These are phyloP conservation scores for Barypeithes pellucidus DNA, from an alignment of 2,888 invertebrate species.

Conservation along the genomic window DNA sequence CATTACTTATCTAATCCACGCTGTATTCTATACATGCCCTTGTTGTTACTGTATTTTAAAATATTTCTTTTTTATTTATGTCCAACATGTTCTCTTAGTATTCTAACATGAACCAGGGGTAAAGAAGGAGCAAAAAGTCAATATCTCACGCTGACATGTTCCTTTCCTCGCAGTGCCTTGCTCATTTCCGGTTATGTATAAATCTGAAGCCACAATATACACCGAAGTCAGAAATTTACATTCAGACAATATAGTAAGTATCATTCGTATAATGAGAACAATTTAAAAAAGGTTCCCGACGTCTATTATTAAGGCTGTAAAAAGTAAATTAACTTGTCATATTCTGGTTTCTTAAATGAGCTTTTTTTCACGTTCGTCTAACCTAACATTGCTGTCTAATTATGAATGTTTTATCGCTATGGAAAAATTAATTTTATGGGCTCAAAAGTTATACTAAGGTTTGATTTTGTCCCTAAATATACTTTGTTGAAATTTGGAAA, in stretches of 20 bases:
- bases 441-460: too few species aligned
- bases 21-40: too few species aligned
- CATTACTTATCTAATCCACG: too few species aligned
- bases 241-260: conserved; percentile 48
- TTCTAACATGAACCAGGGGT: conserved; percentile 46
- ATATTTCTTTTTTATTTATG: conserved; percentile 8
- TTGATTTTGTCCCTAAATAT: too few species aligned
- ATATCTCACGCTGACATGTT: conserved; percentile 61
- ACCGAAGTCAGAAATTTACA: conserved; percentile 48
- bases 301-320: conserved; percentile 35
- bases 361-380: conserved; percentile 39
- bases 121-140: conserved; percentile 60
- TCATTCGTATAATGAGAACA: conserved; percentile 49
- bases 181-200: conserved; percentile 58
- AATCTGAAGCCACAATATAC: conserved; percentile 43
- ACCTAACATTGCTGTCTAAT: conserved; percentile 36
- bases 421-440: conserved; percentile 10
- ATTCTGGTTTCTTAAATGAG: conserved; percentile 49
- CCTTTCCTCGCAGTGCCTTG: conserved; percentile 59
- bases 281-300: conserved; percentile 43
- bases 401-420: conserved; percentile 34
- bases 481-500: too few species aligned
- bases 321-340: conserved; percentile 52
- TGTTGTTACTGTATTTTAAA: not conserved
- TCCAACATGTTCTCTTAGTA: conserved; percentile 20